Evolutionary conservation across 2,113 vertebrate genomes (phyloP).

Genomic region (Delphinus delphis): DNA sequence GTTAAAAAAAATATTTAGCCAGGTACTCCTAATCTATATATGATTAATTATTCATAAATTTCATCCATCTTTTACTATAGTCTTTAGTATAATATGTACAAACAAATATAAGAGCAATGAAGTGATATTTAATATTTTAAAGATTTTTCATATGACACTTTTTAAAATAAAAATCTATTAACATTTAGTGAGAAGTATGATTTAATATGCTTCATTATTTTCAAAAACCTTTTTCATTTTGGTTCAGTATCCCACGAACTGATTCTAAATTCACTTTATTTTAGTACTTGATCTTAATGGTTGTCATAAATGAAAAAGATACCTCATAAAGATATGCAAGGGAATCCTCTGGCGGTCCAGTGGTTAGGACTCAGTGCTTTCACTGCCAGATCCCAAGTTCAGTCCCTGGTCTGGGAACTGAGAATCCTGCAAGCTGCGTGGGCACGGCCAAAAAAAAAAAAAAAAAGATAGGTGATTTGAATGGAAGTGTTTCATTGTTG

Average conservation of each 20-base stretch:
- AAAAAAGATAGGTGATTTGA: neutral
- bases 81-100: neutral
- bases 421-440: neutral
- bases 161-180: neutral
- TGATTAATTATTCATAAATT: neutral
- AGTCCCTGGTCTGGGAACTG: neutral
- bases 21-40: neutral
- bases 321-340: neutral
- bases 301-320: neutral
- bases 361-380: neutral
- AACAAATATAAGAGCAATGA: neutral
- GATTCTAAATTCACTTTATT: constrained; percentile 27
- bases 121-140: neutral
- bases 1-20: neutral
- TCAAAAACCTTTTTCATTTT: constrained; percentile 23
- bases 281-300: constrained; percentile 17
- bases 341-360: neutral
- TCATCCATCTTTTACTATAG: neutral
- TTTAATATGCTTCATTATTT: constrained; percentile 27
- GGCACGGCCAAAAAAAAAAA: neutral
- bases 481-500: neutral
- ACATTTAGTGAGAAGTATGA: neutral
- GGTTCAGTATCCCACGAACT: neutral
- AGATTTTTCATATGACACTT: constrained; percentile 2
- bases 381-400: neutral